Base-by-base conservation (phyloP, 2,113 vertebrate species). In the Addax nasomaculatus region DNA sequence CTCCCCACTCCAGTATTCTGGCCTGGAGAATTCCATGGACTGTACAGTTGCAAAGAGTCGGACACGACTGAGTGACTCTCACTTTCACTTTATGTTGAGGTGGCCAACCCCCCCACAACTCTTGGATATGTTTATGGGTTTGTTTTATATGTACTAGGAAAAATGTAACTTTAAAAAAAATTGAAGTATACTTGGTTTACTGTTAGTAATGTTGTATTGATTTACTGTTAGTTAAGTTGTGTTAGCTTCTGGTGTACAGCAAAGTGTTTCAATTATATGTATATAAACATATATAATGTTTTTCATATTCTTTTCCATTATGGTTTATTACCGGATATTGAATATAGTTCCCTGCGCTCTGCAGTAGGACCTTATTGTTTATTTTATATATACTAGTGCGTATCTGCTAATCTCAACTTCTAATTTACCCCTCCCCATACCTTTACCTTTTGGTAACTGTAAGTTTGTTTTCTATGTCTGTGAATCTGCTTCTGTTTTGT, bases 31-130 rank as follows among this genome's bases (percentile, higher is more conserved):
- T 39, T 1, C 67, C 67, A 36, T 2, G 17, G 9, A 36, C n/a
- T 21, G 1, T 21, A 51, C 1, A 49, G n/a, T 39, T 0, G 5
- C n/a, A 23, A 36, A 70, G 19, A 39, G 67, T 39, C 0, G 2
- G 67, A 70, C n/a, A 70, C 10, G 2, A 6, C n/a, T 70, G 67
- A 70, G 67, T 0, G 16, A 12, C 64, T 23, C 36, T 36, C n/a
- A 67, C 33, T 10, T 36, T 36, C 64, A 39, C 67, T 70, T 70
- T 70, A n/a, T 70, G 2, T 29, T 0, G 15, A 29, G 58, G 30
- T 1, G 21, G 13, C n/a, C 39, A 39, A 39, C 39, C 14, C 64
- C 5, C 6, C 14, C 57, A 2, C 27, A 7, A 4, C 19, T 3
- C 29, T 11, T 1, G 64, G 19, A 15, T 12, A 2, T 7, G 10